phyloP scores from a whole-genome alignment of 2,888 invertebrate genomes.

The Apamea sordens region DNA sequence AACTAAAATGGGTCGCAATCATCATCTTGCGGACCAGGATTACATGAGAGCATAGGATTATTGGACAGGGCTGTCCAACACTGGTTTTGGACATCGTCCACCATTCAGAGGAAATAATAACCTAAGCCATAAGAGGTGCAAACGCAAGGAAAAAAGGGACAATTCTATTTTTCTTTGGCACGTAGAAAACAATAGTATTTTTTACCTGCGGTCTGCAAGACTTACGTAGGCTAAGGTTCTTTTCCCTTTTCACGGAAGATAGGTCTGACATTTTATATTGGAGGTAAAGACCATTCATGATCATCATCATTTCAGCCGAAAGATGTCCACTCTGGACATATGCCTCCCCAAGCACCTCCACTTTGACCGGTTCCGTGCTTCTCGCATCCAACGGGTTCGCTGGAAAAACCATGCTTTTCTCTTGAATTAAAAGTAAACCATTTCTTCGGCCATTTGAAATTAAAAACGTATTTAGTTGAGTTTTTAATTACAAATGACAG shows the following conservation, averaged over 20 bases:
- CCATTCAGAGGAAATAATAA: not conserved
- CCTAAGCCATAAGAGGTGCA: not conserved
- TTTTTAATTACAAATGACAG: too few species aligned
- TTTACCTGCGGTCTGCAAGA: not conserved
- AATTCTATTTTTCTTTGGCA: not conserved
- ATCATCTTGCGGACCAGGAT: conserved; percentile 88
- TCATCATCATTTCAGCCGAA: too few species aligned
- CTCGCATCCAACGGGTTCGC: too few species aligned
- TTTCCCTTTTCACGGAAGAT: not conserved
- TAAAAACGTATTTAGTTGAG: not conserved
- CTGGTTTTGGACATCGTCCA: not conserved
- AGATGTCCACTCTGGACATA: too few species aligned
- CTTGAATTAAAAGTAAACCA: not conserved
- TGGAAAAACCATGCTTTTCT: not conserved
- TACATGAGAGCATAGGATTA: conserved; percentile 81
- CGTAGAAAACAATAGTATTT: not conserved
- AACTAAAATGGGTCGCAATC: conserved; percentile 89
- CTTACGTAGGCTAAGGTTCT: too few species aligned
- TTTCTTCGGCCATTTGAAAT: not conserved
- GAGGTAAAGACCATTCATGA: not conserved
- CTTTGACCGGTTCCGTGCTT: too few species aligned
- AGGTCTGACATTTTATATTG: not conserved
- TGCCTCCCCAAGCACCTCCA: too few species aligned
- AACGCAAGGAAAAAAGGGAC: not conserved
- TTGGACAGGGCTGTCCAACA: conserved; percentile 61